A percentile compares a stretch with the other conserved stretches of the same genome.
phyloP scores from a whole-genome alignment of 2,113 vertebrate genomes.

The zebrafish (Danio rerio) region DNA sequence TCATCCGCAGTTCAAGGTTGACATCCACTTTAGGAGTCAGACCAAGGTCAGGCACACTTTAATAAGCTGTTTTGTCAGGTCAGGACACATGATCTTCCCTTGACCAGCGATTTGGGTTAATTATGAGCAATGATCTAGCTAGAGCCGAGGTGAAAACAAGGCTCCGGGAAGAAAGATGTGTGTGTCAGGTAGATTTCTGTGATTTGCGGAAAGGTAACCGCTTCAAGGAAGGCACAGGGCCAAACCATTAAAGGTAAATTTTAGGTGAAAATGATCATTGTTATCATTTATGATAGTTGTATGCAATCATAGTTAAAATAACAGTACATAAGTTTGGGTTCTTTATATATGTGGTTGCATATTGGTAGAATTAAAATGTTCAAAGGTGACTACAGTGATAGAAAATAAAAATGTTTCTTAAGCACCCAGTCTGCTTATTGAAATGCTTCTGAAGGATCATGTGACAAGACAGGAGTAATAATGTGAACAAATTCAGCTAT shows the following conservation, averaged over 20 bases:
- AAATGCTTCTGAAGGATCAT: neutral
- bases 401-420: neutral
- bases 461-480: neutral
- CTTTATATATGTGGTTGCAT: no score
- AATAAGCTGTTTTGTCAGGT: slow-evolving; percentile 61
- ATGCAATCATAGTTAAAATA: no score
- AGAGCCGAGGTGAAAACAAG: neutral
- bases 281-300: no score
- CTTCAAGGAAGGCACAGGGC: neutral
- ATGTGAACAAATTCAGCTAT: neutral
- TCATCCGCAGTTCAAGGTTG: slow-evolving; percentile 73
- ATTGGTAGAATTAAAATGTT: no score
- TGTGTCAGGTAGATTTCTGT: neutral
- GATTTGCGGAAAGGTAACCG: neutral
- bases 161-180: neutral
- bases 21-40: slow-evolving; percentile 71
- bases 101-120: slow-evolving; percentile 41
- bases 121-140: slow-evolving; percentile 1
- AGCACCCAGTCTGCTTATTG: neutral
- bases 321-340: no score
- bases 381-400: no score
- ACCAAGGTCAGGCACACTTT: slow-evolving; percentile 67
- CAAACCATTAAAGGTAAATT: neutral
- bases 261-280: neutral
- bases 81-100: slow-evolving; percentile 31